Percentiles rank a stretch among this genome's conserved stretches.
Conservation (phyloP, 2,113 vertebrate genomes). For the Corydoras sp. region DNA sequence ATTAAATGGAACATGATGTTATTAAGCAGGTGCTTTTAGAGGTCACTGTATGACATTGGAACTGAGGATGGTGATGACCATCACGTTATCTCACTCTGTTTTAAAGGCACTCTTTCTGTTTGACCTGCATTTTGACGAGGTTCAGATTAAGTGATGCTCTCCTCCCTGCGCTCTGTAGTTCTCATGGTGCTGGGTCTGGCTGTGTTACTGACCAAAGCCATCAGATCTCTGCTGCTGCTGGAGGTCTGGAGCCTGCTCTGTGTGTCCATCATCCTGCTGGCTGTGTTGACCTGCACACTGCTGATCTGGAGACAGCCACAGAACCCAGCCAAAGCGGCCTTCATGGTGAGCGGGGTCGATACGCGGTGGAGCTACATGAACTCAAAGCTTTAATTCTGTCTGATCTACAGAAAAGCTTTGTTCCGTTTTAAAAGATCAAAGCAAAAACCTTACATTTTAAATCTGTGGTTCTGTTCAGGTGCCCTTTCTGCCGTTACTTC, state of each 20-base stretch:
- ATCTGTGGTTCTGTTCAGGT: constrained; percentile 57
- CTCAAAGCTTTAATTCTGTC: no score
- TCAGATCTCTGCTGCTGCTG: constrained; percentile 51
- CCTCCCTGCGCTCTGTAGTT: constrained; percentile 51
- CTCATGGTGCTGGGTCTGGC: constrained; percentile 55
- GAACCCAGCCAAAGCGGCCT: constrained; percentile 65
- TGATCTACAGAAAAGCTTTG: no score
- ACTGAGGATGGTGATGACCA: no score
- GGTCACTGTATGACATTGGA: no score
- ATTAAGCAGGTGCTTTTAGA: no score
- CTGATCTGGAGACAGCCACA: constrained; percentile 77
- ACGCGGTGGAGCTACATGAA: no score
- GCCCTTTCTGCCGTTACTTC: constrained; percentile 73
- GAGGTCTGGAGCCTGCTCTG: constrained; percentile 62
- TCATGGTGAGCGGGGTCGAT: constrained; percentile 66
- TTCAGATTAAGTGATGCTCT: background rate
- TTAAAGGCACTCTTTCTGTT: no score
- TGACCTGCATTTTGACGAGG: no score
- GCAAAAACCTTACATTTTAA: background rate
- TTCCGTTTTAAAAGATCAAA: no score
- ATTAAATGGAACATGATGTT: no score
- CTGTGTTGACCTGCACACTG: constrained; percentile 52
- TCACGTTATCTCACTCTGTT: no score
- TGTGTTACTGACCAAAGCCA: constrained; percentile 49
- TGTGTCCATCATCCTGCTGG: constrained; percentile 52